Conservation (phyloP, 2,113 vertebrate species). For the Conger conger region DNA sequence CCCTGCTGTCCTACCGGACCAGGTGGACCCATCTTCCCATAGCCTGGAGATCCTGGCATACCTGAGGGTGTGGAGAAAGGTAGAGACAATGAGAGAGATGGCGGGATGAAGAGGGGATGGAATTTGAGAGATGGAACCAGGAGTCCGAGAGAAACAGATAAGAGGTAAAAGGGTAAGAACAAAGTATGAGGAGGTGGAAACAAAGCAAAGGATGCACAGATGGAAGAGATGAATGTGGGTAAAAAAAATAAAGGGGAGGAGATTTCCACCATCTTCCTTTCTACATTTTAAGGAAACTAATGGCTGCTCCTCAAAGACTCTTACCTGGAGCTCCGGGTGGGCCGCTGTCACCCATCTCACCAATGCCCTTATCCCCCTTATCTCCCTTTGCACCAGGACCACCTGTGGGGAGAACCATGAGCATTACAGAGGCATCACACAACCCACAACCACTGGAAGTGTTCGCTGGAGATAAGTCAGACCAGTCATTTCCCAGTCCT, state of each 20-base stretch:
- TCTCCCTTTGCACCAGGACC: conserved; percentile 79
- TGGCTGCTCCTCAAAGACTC: not conserved
- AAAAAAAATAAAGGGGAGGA: not conserved
- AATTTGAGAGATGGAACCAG: not conserved
- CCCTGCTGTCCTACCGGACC: conserved; percentile 91
- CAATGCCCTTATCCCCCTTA: conserved; percentile 86
- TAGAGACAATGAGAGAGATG: not conserved
- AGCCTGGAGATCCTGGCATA: conserved; percentile 85
- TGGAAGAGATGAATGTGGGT: not conserved
- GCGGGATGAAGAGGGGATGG: not conserved
- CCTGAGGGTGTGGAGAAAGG: conserved; percentile 61
- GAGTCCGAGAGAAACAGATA: not conserved
- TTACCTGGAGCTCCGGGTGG: conserved; percentile 87
- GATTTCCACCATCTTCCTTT: not conserved
- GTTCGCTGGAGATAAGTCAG: too few relatives aligned
- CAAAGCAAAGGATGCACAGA: not conserved
- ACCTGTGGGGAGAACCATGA: conserved; percentile 63
- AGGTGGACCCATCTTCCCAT: conserved; percentile 87
- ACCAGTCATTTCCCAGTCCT: not conserved
- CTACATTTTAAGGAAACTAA: not conserved
- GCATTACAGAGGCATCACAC: not conserved
- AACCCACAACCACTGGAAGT: too few relatives aligned
- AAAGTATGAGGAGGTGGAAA: not conserved
- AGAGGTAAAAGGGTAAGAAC: not conserved
- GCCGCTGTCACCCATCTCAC: conserved; percentile 85